phyloP scores from a whole-genome alignment of 2,888 invertebrate genomes.

The Dugesia japonica region DNA sequence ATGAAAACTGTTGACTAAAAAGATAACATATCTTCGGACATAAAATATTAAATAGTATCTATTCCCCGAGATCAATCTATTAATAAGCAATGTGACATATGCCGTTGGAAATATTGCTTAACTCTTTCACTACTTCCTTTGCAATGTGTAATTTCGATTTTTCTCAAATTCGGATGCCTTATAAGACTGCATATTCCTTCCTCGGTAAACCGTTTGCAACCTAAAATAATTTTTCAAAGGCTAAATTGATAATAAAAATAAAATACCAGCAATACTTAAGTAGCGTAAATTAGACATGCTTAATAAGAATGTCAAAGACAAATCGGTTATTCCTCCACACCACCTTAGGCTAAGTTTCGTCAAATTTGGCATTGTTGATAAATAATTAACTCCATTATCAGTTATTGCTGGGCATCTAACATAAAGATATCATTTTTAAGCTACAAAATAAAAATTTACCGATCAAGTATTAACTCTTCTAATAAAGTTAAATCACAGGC shows the following conservation, averaged over 20 bases:
- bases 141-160: slow-evolving; percentile 82
- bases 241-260: background rate
- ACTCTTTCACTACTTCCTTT: slow-evolving; percentile 58
- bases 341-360: slow-evolving; percentile 74
- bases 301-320: slow-evolving; percentile 78
- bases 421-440: slow-evolving; percentile 35
- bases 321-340: slow-evolving; percentile 83
- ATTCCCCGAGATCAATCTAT: slow-evolving; percentile 22
- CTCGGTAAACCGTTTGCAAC: slow-evolving; percentile 72
- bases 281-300: slow-evolving; percentile 78
- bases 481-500: slow-evolving; percentile 84
- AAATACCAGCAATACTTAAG: slow-evolving; percentile 71
- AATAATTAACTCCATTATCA: slow-evolving; percentile 83
- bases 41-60: slow-evolving; percentile 14
- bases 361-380: slow-evolving; percentile 81
- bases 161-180: slow-evolving; percentile 69
- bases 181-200: slow-evolving; percentile 75
- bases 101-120: background rate
- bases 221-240: slow-evolving; percentile 49
- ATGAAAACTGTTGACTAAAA: background rate
- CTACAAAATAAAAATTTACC: slow-evolving; percentile 53
- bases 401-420: slow-evolving; percentile 79
- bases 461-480: slow-evolving; percentile 76
- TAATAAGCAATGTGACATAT: slow-evolving; percentile 31
- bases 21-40: background rate